A percentile compares a stretch with the other conserved stretches of the same genome.
Evolutionary conservation across 2,888 invertebrate genomes (phyloP).

Genomic region (Didymodactylos carnosus): DNA sequence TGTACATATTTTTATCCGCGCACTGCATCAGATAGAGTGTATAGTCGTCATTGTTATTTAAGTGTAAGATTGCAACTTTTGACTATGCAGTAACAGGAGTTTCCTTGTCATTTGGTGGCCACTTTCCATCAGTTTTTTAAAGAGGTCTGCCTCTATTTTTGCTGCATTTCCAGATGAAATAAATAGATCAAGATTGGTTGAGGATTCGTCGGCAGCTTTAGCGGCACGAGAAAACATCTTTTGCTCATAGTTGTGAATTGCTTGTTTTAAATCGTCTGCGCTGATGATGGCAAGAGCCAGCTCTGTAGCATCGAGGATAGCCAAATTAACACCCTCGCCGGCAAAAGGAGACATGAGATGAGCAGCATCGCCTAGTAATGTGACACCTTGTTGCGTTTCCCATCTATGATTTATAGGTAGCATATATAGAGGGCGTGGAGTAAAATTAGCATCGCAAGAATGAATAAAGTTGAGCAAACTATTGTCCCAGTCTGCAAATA

Average conservation of each 20-base stretch:
- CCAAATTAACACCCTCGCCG: neutral
- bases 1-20: no score
- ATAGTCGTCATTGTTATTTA: no score
- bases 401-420: neutral
- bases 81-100: no score
- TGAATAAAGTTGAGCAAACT: neutral
- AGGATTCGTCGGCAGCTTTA: neutral
- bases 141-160: neutral
- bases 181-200: neutral
- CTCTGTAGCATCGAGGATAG: neutral
- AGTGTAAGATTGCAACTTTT: no score
- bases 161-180: neutral
- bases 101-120: no score
- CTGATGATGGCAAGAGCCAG: neutral
- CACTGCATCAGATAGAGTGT: no score
- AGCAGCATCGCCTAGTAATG: neutral
- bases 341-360: neutral
- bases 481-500: neutral
- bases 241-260: neutral
- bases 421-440: neutral
- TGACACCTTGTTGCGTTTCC: neutral
- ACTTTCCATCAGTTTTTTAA: neutral
- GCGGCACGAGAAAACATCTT: neutral
- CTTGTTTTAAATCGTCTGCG: neutral
- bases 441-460: neutral